These are phyloP conservation scores for Tribolium castaneum DNA, from an alignment of 1,140 invertebrate genomes.

Conservation along the genomic window DNA sequence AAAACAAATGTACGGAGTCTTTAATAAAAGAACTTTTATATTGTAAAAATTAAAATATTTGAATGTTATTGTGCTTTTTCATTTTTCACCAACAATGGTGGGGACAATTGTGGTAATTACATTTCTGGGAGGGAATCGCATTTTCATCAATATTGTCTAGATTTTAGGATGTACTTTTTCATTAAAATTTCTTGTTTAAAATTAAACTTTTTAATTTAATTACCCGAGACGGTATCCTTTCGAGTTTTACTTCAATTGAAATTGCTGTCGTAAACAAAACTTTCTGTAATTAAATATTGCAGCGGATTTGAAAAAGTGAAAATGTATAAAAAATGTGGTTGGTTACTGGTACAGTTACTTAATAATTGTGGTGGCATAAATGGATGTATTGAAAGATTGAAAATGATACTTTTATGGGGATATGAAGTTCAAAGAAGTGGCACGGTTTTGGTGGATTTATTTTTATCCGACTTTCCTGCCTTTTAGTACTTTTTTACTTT, in stretches of 20 bases:
- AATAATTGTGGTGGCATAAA: background rate
- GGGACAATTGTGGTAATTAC: background rate
- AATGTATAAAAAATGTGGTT: background rate
- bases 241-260: constrained; percentile 27
- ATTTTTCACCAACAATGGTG: background rate
- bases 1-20: background rate
- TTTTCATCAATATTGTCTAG: constrained; percentile 11
- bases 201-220: constrained; percentile 36
- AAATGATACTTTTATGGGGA: background rate
- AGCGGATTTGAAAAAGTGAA: constrained; percentile 1
- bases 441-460: constrained; percentile 30
- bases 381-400: background rate
- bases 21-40: constrained; percentile 1
- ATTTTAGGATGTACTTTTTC: constrained; percentile 22
- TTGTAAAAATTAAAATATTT: background rate
- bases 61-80: background rate
- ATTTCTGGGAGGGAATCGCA: background rate
- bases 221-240: constrained; percentile 27
- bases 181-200: constrained; percentile 34
- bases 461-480: constrained; percentile 2
- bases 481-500: constrained; percentile 32
- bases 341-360: background rate
- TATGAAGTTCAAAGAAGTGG: constrained; percentile 22
- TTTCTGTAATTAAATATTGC: constrained; percentile 20
- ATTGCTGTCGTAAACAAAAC: constrained; percentile 33